A percentile compares a stretch with the other conserved stretches of the same genome.
These are phyloP conservation scores for Kryptolebias ocellatus DNA, from an alignment of 2,797 vertebrate genomes.

Conservation along the genomic window DNA sequence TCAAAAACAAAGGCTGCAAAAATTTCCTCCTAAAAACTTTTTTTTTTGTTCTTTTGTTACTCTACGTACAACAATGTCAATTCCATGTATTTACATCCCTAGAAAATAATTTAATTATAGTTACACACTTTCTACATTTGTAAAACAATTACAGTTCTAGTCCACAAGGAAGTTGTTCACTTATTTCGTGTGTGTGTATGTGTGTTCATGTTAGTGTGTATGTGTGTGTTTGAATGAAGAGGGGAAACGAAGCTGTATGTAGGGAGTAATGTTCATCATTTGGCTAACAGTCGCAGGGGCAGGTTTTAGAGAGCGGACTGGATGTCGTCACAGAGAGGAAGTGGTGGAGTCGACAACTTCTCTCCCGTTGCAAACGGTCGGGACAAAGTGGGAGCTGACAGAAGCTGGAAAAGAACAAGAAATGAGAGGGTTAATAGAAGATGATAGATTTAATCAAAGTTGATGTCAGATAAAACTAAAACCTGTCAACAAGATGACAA, in stretches of 20 bases:
- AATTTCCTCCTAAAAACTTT: slow-evolving; percentile 91
- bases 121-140: slow-evolving; percentile 95
- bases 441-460: neutral
- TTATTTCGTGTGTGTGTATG: slow-evolving; percentile 32
- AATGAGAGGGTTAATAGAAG: slow-evolving; percentile 28
- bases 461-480: too few relatives aligned
- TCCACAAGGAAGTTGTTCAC: slow-evolving; percentile 66
- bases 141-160: slow-evolving; percentile 81
- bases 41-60: slow-evolving; percentile 87
- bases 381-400: slow-evolving; percentile 90
- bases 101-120: slow-evolving; percentile 99
- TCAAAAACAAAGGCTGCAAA: slow-evolving; percentile 92
- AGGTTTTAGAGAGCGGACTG: slow-evolving; percentile 63
- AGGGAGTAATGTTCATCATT: slow-evolving; percentile 82
- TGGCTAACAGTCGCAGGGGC: slow-evolving; percentile 92
- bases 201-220: slow-evolving; percentile 14
- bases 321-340: slow-evolving; percentile 93
- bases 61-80: slow-evolving; percentile 90
- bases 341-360: slow-evolving; percentile 98
- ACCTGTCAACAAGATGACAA: too few relatives aligned
- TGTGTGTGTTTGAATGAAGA: slow-evolving; percentile 15
- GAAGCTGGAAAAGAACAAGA: slow-evolving; percentile 84
- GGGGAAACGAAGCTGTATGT: slow-evolving; percentile 70
- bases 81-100: slow-evolving; percentile 93
- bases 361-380: slow-evolving; percentile 95